Evolutionary conservation across 1,140 invertebrate species (phyloP).

Genomic region (Rhynchophorus ferrugineus): DNA sequence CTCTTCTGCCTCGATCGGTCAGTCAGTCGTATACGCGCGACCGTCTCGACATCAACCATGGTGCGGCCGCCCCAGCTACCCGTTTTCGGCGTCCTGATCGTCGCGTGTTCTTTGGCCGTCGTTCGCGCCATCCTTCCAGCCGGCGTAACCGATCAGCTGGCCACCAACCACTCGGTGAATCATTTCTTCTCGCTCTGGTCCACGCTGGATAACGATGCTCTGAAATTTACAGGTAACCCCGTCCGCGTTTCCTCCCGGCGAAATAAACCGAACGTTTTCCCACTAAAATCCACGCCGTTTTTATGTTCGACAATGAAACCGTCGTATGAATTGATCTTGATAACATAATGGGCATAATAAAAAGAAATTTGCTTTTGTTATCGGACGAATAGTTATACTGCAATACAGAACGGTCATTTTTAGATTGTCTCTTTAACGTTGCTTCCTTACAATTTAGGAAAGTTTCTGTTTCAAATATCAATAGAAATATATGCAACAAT

Average conservation of each 20-base stretch:
- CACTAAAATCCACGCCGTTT: no score
- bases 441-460: no score
- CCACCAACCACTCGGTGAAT: constrained; percentile 43
- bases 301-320: no score
- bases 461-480: no score
- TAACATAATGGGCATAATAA: no score
- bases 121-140: constrained; percentile 40
- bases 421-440: no score
- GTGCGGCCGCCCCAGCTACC: constrained; percentile 13
- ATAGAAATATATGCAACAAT: no score
- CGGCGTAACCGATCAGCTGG: constrained; percentile 44
- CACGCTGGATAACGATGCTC: constrained; percentile 47
- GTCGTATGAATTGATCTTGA: no score
- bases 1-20: constrained; percentile 11
- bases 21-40: constrained; percentile 22
- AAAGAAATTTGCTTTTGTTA: no score
- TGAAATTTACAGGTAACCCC: constrained; percentile 44
- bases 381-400: no score
- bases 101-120: constrained; percentile 20
- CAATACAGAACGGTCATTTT: no score
- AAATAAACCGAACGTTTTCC: no score
- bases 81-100: constrained; percentile 18
- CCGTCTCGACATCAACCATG: constrained; percentile 21
- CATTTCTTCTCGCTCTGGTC: constrained; percentile 49
- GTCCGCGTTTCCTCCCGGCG: not conserved